A percentile compares a stretch with the other conserved stretches of the same genome.
Conservation (phyloP, 2,888 invertebrate species). For the Diogma glabrata region DNA sequence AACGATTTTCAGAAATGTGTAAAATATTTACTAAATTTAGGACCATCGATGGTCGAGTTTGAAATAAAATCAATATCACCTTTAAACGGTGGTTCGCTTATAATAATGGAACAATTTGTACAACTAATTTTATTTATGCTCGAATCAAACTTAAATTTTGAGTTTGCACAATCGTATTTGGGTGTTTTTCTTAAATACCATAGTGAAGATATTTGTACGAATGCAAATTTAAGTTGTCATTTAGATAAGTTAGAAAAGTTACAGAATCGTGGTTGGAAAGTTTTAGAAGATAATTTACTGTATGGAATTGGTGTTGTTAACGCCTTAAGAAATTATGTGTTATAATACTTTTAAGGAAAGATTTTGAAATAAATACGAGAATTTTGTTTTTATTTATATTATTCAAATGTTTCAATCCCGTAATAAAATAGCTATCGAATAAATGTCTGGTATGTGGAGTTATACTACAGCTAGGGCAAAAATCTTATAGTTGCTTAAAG, state of each 20-base stretch:
- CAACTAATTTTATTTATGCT: constrained; percentile 60
- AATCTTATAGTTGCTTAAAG: no score
- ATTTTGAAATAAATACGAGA: no score
- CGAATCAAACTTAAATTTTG: constrained; percentile 68
- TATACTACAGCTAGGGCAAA: no score
- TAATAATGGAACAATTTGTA: constrained; percentile 67
- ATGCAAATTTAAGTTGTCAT: constrained; percentile 41
- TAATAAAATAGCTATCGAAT: no score
- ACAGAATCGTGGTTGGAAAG: constrained; percentile 51
- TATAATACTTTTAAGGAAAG: no score
- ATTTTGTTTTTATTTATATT: no score
- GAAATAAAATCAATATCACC: constrained; percentile 73
- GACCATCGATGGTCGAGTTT: constrained; percentile 76
- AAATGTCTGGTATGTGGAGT: no score
- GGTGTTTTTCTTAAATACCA: constrained; percentile 77
- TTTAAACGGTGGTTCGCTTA: constrained; percentile 56
- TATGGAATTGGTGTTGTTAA: constrained; percentile 67
- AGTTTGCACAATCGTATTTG: constrained; percentile 81
- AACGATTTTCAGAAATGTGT: constrained; percentile 45
- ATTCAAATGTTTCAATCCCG: no score
- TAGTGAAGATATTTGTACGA: constrained; percentile 46
- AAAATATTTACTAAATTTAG: constrained; percentile 41
- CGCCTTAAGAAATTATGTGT: constrained; percentile 52
- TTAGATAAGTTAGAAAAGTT: constrained; percentile 46
- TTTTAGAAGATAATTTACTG: constrained; percentile 54